Base-by-base conservation (phyloP, 2,113 vertebrate genomes). In the Muscicapa adusta region DNA sequence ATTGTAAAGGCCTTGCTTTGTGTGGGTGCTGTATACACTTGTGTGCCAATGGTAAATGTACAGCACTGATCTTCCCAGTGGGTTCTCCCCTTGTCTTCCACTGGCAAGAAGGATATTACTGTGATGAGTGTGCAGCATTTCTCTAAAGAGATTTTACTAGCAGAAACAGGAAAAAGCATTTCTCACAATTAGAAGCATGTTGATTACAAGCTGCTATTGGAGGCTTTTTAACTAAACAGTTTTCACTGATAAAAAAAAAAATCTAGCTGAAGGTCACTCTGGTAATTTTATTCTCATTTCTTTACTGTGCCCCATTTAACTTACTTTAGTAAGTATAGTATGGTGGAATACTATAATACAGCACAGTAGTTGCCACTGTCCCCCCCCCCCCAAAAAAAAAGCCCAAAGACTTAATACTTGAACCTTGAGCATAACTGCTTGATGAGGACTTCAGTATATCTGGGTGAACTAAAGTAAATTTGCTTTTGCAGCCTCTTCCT, bases 11-110 rank as follows among this genome's bases (percentile, higher is more conserved):
- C 24, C 7, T 50, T 10, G 19, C 29, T 57, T 33, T n/a, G 26
- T 8, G 7, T 33, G 31, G n/a, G 26, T 66, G 47, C 43, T 50
- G 3, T 18, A 12, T 0, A 5, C 3, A 3, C 20, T 50, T 18
- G 40, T 26, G 43, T 75, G n/a, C 42, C 50, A n/a, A 0, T 24
- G 33, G 26, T 5, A 71, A 18, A 78, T 25, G 48, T 45, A 18
- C 16, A 60, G 48, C 33, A 60, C 43, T 48, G 17, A 40, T 23
- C 38, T 68, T 31, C 26, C 25, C 26, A 34, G 40, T 5, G 48
- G 28, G 14, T 43, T 78, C 50, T 76, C 16, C 66, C 51, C 11
- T 66, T 6, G 14, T 23, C 17, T 68, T 67, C 54, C 33, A 23
- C 2, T 42, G 33, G 40, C 20, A 74, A 2, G 42, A 50, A 53